Conservation (phyloP, 2,113 vertebrate species). For the Pongo abelii region DNA sequence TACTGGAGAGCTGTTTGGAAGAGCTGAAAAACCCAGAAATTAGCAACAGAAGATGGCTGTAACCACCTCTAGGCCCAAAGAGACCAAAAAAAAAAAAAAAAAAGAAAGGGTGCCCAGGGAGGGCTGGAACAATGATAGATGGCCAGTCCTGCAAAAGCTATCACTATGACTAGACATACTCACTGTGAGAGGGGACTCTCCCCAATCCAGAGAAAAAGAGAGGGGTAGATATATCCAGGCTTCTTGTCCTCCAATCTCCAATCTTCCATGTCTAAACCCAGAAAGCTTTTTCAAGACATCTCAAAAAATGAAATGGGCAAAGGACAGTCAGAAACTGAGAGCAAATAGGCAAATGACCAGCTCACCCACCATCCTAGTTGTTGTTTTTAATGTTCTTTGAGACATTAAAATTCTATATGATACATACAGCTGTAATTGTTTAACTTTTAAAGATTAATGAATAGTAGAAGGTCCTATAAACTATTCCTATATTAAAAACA, state of each 20-base stretch:
- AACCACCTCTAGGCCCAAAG: neutral
- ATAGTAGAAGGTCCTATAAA: conserved; percentile 7
- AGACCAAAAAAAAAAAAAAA: neutral
- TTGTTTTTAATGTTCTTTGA: neutral
- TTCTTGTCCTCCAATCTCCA: neutral
- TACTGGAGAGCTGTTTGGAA: neutral
- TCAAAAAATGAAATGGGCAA: neutral
- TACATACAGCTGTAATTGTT: neutral
- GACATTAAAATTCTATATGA: neutral
- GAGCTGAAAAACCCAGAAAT: neutral
- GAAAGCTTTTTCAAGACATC: neutral
- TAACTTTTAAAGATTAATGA: conserved; percentile 3
- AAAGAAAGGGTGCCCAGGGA: neutral
- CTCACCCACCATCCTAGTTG: neutral
- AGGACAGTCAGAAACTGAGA: neutral
- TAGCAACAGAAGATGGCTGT: neutral
- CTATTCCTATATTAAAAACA: conserved; percentile 1
- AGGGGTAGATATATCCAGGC: neutral
- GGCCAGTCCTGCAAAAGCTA: neutral
- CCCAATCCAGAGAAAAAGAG: neutral
- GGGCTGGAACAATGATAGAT: neutral
- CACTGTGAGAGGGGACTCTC: neutral
- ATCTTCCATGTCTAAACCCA: neutral
- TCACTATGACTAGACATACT: neutral
- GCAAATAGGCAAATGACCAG: neutral